Evolutionary conservation across 2,113 vertebrate species (phyloP), one percentile per base, ranked within the genome.

Genomic region (Phoxinus phoxinus): DNA sequence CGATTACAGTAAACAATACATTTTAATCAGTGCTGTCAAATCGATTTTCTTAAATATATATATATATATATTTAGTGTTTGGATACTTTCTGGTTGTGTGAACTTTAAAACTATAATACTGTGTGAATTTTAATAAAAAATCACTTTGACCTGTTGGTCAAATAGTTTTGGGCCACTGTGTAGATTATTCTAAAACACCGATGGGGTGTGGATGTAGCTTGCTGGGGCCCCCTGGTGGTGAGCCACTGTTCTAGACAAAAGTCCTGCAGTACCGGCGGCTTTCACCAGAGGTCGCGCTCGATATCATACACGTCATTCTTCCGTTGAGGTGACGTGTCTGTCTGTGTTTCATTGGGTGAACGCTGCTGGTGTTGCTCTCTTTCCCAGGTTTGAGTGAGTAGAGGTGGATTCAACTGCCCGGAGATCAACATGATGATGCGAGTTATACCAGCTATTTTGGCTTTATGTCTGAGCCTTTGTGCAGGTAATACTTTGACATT

Each of bases 271-370:
- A 63, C 35, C 80, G 89, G 89, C 78, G 87, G 78, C 10, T 69
- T 12, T 80, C 89, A 48, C 23, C 17, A 30, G 85, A 84, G 74
- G 87, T 23, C 74, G 27, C 83, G 11, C 35, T 44, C 56, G 11
- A 12, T 2, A 12, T 27, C 10, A 15, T 1, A 6, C 41, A 25
- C 41, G 67, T 27, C 35, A 25, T 15, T 53, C 53, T 27, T 44
- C 12, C 17, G 3, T 53, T 74, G 59, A 65, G 83, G 61, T 90
- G 89, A 90, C 89, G 89, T 90, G 89, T 90, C 87, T 86, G 84
- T 87, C 30, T 56, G 78, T 48, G 3, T 71, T 81, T 87, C 84
- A 72, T 67, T 74, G 86, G 63, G 7, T 72, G 58, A 23, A 41
- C 12, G 13, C 51, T 13, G 13, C 51, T 13, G 35, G 46, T 23